These are phyloP conservation scores for Rhadinocentrus ornatus DNA, from an alignment of 2,797 vertebrate genomes.

Conservation along the genomic window DNA sequence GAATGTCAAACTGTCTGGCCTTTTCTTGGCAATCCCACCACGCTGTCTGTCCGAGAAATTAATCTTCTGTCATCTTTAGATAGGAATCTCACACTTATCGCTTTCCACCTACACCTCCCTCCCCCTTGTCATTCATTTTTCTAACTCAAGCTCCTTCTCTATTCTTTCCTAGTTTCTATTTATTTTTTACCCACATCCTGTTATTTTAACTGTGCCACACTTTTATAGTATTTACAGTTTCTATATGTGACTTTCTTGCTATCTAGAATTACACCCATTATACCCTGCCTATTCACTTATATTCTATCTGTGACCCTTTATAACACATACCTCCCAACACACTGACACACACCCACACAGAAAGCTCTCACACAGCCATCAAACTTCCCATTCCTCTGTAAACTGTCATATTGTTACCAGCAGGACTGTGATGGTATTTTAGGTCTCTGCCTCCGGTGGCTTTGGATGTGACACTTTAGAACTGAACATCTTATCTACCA, in stretches of 20 bases:
- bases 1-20: slow-evolving; percentile 76
- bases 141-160: slow-evolving; percentile 12
- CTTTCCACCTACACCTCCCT: slow-evolving; percentile 34
- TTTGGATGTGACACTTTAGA: slow-evolving; percentile 41
- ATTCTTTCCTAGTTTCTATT: not conserved
- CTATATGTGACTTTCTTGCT: not conserved
- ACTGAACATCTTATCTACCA: slow-evolving; percentile 46
- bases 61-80: slow-evolving; percentile 75
- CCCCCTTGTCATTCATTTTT: slow-evolving; percentile 1
- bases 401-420: slow-evolving; percentile 67
- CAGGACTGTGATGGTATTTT: slow-evolving; percentile 41
- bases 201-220: slow-evolving; percentile 3
- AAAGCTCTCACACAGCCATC: slow-evolving; percentile 43
- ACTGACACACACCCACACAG: slow-evolving; percentile 21
- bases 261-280: slow-evolving; percentile 40
- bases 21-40: slow-evolving; percentile 65
- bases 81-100: slow-evolving; percentile 65
- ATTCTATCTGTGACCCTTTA: slow-evolving; percentile 57
- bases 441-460: slow-evolving; percentile 19
- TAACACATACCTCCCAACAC: slow-evolving; percentile 50
- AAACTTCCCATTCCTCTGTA: slow-evolving; percentile 50
- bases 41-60: slow-evolving; percentile 71
- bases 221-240: slow-evolving; percentile 31
- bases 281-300: slow-evolving; percentile 49
- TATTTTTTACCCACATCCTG: not conserved